Base-by-base conservation (phyloP, 1,140 invertebrate species). In the Drosophila dunni region DNA sequence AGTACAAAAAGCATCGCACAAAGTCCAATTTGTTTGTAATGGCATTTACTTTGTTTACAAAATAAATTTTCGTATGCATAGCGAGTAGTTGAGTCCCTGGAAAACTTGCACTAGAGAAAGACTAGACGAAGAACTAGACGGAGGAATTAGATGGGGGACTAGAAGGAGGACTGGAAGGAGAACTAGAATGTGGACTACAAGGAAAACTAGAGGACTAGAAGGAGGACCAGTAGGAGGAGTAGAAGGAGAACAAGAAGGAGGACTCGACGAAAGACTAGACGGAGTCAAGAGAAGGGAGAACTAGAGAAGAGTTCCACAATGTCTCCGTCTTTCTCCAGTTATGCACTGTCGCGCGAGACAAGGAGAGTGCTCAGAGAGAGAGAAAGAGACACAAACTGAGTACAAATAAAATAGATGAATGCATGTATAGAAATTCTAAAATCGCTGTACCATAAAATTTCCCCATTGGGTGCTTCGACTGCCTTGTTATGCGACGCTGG, bases 1-100 rank as follows among this genome's bases (percentile, higher is more conserved):
- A 75, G 76, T 78, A 66, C 57, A 78, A 63, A 76, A 78, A 89
- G 67, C 77, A 84, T 80, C 70, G 84, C 67, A 84, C 85, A 84
- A 89, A 84, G 84, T 89, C 84, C 84, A 89, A 89, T 89, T 89
- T 89, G 78, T 89, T 89, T 89, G 84, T 89, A 89, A 89, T 89
- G 75, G 84, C 84, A 89, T 89, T 73, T 89, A 89, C 84, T 89
- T 89, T 89, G 85, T 89, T 89, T 89, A 81, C 84, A 78, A 89
- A 84, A 89, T 88, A 89, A 78, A 89, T 89, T 89, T 84, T 84
- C 24, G 84, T 89, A 89, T 89, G 84, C 84, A 89, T 89, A 84
- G 81, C 84, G 80, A 89, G 84, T 89, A 78, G 84, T 83, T 69
- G 62, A 33, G 72, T 66, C 34, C 65, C 45, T 17, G 10, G 10